Percentiles rank a stretch among this genome's conserved stretches.
Conservation (phyloP, 2,797 vertebrate genomes). For the Fundulus diaphanus region DNA sequence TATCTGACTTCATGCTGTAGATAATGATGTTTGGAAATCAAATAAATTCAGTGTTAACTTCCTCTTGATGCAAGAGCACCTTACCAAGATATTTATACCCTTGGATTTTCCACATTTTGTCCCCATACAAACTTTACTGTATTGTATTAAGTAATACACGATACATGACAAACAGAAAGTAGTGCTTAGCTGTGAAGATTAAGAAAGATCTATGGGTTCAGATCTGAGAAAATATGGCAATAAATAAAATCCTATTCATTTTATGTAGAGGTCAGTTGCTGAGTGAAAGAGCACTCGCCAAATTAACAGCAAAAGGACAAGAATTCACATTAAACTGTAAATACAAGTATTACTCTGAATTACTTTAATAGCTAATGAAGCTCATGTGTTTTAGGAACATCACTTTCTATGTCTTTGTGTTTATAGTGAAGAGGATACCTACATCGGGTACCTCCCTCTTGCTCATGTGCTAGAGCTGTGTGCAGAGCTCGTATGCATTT, state of each 20-base stretch:
- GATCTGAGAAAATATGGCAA: neutral
- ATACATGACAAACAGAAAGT: neutral
- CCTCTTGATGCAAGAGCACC: neutral
- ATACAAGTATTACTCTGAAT: neutral
- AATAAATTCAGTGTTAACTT: constrained; percentile 23
- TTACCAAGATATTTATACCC: neutral
- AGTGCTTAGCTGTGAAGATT: neutral
- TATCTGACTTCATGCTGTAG: constrained; percentile 21
- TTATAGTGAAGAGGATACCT: constrained; percentile 89
- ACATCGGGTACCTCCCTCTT: constrained; percentile 93
- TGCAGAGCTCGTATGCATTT: constrained; percentile 90
- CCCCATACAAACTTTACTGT: neutral
- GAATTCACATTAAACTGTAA: neutral
- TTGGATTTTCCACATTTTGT: neutral
- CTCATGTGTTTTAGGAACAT: neutral
- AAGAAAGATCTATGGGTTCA: neutral
- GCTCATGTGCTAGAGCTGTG: constrained; percentile 95
- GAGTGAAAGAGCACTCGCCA: neutral
- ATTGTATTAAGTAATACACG: neutral
- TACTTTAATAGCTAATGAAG: neutral
- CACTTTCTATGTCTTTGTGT: constrained; percentile 21
- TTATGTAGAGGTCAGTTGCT: too few species aligned
- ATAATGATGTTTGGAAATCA: constrained; percentile 32
- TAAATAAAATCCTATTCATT: too few species aligned
- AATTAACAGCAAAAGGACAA: neutral